A percentile compares a stretch with the other conserved stretches of the same genome.
Evolutionary conservation across 2,113 vertebrate genomes (phyloP).

Genomic region (Formicarius rufipectus): DNA sequence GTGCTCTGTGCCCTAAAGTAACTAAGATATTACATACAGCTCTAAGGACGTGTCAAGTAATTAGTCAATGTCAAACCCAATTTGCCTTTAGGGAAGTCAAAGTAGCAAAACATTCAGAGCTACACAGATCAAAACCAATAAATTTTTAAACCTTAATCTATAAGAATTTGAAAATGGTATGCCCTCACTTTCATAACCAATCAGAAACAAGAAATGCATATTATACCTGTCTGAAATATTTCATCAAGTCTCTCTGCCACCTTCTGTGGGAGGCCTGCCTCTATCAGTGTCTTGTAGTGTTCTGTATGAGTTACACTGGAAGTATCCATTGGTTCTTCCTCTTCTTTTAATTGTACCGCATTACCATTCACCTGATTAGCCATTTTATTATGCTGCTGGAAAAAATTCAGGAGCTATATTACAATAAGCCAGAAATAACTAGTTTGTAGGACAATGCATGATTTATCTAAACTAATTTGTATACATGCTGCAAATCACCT

Average conservation of each 20-base stretch:
- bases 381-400: constrained; percentile 92
- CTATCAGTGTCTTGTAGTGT: constrained; percentile 94
- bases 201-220: constrained; percentile 88
- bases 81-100: constrained; percentile 76
- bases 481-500: constrained; percentile 82
- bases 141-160: constrained; percentile 78
- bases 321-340: constrained; percentile 97
- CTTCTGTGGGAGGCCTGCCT: constrained; percentile 95
- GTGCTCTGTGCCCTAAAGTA: constrained; percentile 69
- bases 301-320: constrained; percentile 89
- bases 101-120: constrained; percentile 81
- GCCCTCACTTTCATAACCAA: constrained; percentile 84
- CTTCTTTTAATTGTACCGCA: constrained; percentile 91
- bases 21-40: constrained; percentile 74
- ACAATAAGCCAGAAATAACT: constrained; percentile 86
- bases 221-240: constrained; percentile 98
- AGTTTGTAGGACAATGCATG: constrained; percentile 84
- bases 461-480: constrained; percentile 83
- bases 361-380: constrained; percentile 98
- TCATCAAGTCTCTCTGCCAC: constrained; percentile 97
- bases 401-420: constrained; percentile 88
- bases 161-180: constrained; percentile 80
- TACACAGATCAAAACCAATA: constrained; percentile 78
- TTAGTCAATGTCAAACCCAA: constrained; percentile 75
- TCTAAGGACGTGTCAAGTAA: constrained; percentile 71